Base-by-base conservation (phyloP, 2,113 vertebrate species). In the Recurvirostra avosetta region DNA sequence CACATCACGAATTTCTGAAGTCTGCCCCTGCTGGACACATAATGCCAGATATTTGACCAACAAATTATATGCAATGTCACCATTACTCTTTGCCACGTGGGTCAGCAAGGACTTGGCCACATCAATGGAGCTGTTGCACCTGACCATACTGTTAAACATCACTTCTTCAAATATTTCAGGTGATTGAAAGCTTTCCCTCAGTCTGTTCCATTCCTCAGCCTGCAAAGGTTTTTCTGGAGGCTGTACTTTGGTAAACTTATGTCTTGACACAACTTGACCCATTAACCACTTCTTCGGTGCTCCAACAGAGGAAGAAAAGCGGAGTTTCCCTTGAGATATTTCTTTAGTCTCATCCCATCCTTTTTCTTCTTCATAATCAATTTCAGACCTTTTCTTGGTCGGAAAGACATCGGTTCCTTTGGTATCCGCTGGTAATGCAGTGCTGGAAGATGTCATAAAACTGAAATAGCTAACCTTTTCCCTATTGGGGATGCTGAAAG, bases 51-150 rank as follows among this genome's bases (percentile, higher is more conserved):
- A 99, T 67, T 88, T 98, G 45, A 99, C 73, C 29, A 99, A 92
- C 47, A 99, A 78, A 63, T 95, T 91, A 82, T 99, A 99, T 1
- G 98, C 74, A 79, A 99, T 53, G 6, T 98, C 99, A 78, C 98
- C 98, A 1, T 97, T 97, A 68, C 98, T 98, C 41, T 91, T 94
- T 34, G 98, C 99, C 38, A 98, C 96, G 63, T 98, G 98, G 47
- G 97, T 98, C 95, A 99, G 96, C 62, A 99, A 96, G 71, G 99
- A 99, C 96, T 99, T 99, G 26, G 98, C 99, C 26, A 98, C 96
- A 86, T 99, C 96, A 58, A 99, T 15, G 36, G 98, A 92, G n/a
- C 97, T 96, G 36, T 79, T 78, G 11, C 23, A 65, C 3, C 4
- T 41, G 20, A 98, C 40, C 97, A 99, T 97, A 10, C 50, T 86